Percentiles rank a stretch among this genome's conserved stretches.
phyloP scores from a whole-genome alignment of 2,888 invertebrate genomes.

The Chymomyza caudatula region DNA sequence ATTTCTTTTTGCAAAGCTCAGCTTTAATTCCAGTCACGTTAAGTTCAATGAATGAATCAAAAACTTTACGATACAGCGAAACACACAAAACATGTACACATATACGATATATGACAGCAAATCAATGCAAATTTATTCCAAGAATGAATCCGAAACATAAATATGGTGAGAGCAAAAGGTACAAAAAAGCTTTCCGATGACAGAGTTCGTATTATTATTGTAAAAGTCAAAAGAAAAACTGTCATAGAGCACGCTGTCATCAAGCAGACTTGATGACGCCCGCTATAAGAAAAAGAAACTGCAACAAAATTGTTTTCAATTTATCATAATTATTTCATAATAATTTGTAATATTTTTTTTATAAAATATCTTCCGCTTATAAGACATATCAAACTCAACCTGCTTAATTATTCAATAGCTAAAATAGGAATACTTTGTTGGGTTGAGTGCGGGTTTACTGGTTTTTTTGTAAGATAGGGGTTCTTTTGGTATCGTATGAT shows the following conservation, averaged over 20 bases:
- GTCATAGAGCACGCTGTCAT: not conserved
- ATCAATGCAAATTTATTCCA: conserved; percentile 38
- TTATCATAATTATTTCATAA: conserved; percentile 64
- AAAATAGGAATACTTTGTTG: not conserved
- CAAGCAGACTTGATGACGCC: not conserved
- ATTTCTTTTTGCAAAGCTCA: not conserved
- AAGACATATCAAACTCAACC: not conserved
- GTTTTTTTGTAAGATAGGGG: not conserved
- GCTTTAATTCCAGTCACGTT: conserved; percentile 38
- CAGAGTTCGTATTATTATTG: not conserved
- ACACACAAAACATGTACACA: conserved; percentile 9
- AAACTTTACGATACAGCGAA: conserved; percentile 2
- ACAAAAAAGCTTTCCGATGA: not conserved
- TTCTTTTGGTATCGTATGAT: conserved; percentile 35
- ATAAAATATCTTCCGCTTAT: conserved; percentile 42
- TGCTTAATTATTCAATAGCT: conserved; percentile 55
- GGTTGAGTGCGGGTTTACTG: not conserved
- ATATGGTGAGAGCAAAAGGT: not conserved
- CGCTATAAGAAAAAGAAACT: not conserved
- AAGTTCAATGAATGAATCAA: conserved; percentile 31
- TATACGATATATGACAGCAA: conserved; percentile 17
- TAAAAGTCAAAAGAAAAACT: not conserved
- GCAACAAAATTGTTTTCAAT: not conserved
- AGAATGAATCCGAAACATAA: conserved; percentile 14
- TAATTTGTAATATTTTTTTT: conserved; percentile 16